Evolutionary conservation across 2,797 vertebrate genomes (phyloP), one percentile per base, ranked within the genome.

Genomic region (Enteromius treurensis): DNA sequence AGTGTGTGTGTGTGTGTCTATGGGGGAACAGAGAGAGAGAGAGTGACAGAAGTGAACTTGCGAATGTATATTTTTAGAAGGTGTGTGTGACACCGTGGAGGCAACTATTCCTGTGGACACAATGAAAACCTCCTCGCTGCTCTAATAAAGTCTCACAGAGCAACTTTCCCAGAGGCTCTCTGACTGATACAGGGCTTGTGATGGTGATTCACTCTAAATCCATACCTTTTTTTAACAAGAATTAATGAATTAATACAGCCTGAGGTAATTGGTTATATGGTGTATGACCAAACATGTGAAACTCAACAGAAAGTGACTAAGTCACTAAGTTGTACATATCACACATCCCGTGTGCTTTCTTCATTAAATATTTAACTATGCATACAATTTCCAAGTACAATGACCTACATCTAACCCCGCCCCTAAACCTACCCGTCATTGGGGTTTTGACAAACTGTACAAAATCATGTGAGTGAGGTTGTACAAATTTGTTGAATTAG

Each of bases 1-100:
- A 93, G 84, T 89, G 82, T 87, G 87, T 87, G 84, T 87, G 84
- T 45, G 42, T 45, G 82, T 84, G 85, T 79, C 80, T 81, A 69
- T 29, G 62, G 3, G 81, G 49, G 65, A 40, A 67, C 40, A 19
- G 55, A 58, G 55, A 29, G 58, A 29, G 58, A 58, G 60, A 64
- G 60, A 64, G 65, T 75, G 71, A 76, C 71, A 75, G 80, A 75
- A 74, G 85, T 42, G 79, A 55, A 71, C 32, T 23, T 85, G 65
- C 19, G 23, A 76, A 74, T 34, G 45, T 64, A 23, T 55, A 60
- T 75, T 77, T 76, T 80, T 87, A 75, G 80, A 64, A 65, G 53
- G 14, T 81, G 51, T 74, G 64, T 79, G 83, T 79, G 83, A 73
- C 55, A 78, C 85, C 15, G n/a, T 29, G 19, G 51, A 37, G 10